Evolutionary conservation across 2,113 vertebrate genomes (phyloP), one percentile per base, ranked within the genome.

Genomic region (Ivindomyrus marchei): DNA sequence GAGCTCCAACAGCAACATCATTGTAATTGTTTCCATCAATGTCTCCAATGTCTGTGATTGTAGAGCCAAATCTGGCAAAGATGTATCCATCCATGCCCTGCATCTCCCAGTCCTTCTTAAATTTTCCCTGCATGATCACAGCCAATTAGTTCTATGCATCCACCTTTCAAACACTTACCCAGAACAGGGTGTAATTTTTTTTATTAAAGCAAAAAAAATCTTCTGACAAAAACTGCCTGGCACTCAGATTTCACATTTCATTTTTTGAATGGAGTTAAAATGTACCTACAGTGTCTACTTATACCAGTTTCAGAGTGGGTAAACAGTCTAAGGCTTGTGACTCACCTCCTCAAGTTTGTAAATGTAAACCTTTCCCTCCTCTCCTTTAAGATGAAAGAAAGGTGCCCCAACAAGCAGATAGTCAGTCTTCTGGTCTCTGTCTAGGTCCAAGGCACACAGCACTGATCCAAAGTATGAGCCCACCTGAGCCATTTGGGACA

Each of bases 401-500:
- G 94, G 96, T 66, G 96, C 97, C 62, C 94, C 97, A 86, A 96
- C 95, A 17, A 95, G 92, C 87, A 96, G 91, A 88, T 96, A 89
- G 90, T 95, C 95, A 1, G 95, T 95, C 91, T 90, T 66, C 15
- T 92, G 91, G 80, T 96, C 93, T 8, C 21, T 42, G 91, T 95
- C 46, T 47, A 95, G 87, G 70, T 95, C 96, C 93, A 96, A 89
- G 0, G 94, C 89, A 91, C 96, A 97, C 36, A 97, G 93, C 92
- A 94, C 96, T 50, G 96, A 94, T 52, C 97, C 97, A 93, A 96
- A 97, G 92, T 95, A 97, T 91, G 97, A 96, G 10, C 97, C 97
- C 91, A 97, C 93, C 97, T 97, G 91, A n/a, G 91, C 53, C 2
- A 92, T 5, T 36, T 36, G 46, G 88, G 70, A 84, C 39, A 56